Evolutionary conservation across 2,888 invertebrate species (phyloP).

Genomic region (Mesorhabditis spiculigera): DNA sequence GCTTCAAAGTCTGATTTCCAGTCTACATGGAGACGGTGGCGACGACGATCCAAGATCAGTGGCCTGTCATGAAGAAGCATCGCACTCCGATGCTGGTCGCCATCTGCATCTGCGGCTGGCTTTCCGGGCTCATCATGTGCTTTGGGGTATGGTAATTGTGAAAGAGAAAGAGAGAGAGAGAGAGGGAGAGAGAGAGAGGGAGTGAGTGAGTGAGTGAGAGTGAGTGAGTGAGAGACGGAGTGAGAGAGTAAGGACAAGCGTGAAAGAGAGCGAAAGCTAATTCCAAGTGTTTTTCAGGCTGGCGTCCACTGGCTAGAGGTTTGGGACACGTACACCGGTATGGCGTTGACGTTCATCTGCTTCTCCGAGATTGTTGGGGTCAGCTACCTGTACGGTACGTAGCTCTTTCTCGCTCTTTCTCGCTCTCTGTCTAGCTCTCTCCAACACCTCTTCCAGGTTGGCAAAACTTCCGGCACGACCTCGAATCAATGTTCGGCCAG

Average conservation of each 20-base stretch:
- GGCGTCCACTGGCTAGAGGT: conserved; percentile 46
- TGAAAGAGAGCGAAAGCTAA: too few species aligned
- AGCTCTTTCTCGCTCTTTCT: not conserved
- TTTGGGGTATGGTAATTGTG: too few species aligned
- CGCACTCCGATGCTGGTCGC: conserved; percentile 13
- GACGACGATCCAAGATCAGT: conserved; percentile 9
- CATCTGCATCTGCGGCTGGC: conserved; percentile 43
- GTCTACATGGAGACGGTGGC: conserved; percentile 13
- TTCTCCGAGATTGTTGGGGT: conserved; percentile 27
- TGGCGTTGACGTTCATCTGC: conserved; percentile 40
- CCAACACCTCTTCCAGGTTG: conserved; percentile 16
- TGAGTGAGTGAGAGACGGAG: too few species aligned
- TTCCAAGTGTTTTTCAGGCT: conserved; percentile 29
- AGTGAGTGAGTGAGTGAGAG: too few species aligned
- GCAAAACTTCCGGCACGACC: conserved; percentile 32
- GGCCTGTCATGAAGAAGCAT: not conserved
- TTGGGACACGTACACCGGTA: conserved; percentile 43
- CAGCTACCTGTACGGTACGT: conserved; percentile 38
- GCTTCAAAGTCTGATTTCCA: not conserved
- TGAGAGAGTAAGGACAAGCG: too few species aligned
- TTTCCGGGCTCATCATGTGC: not conserved
- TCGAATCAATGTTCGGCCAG: conserved; percentile 40
- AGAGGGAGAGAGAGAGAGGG: too few species aligned
- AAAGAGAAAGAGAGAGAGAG: too few species aligned
- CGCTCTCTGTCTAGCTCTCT: not conserved